These are phyloP conservation scores for Drosophila recens DNA, from an alignment of 2,888 invertebrate species.

Conservation along the genomic window DNA sequence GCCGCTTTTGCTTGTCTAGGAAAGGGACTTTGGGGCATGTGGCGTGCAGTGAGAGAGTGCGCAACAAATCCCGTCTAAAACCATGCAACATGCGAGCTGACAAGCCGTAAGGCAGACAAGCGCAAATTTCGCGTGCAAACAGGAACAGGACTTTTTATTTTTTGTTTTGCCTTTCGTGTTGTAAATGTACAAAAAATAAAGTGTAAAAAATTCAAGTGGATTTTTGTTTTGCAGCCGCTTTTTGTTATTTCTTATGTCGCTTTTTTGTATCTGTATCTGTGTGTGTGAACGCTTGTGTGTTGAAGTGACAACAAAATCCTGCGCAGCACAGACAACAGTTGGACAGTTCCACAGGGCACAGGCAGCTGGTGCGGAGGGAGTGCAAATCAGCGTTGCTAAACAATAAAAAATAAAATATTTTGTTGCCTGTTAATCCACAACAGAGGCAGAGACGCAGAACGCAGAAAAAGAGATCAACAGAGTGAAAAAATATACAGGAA, in stretches of 20 bases:
- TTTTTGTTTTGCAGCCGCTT: slow-evolving; percentile 66
- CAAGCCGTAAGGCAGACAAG: slow-evolving; percentile 82
- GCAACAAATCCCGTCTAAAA: slow-evolving; percentile 80
- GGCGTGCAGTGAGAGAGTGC: slow-evolving; percentile 36
- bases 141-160: slow-evolving; percentile 53
- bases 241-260: slow-evolving; percentile 44
- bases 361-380: slow-evolving; percentile 22
- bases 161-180: slow-evolving; percentile 36
- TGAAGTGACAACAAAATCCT: slow-evolving; percentile 83
- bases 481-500: slow-evolving; percentile 31
- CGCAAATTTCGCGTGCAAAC: slow-evolving; percentile 80
- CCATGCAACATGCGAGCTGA: slow-evolving; percentile 82
- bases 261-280: slow-evolving; percentile 27
- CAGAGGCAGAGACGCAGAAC: slow-evolving; percentile 35
- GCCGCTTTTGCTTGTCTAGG: slow-evolving; percentile 43
- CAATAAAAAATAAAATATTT: slow-evolving; percentile 79
- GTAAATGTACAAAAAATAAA: slow-evolving; percentile 78
- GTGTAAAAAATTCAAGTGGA: slow-evolving; percentile 82
- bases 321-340: slow-evolving; percentile 55
- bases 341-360: slow-evolving; percentile 42
- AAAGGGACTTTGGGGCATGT: slow-evolving; percentile 15
- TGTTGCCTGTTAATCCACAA: slow-evolving; percentile 79
- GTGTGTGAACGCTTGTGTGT: slow-evolving; percentile 58
- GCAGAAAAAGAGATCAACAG: slow-evolving; percentile 50
- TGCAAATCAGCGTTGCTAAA: slow-evolving; percentile 76